Evolutionary conservation across 2,113 vertebrate genomes (phyloP).

Genomic region (Formicarius rufipectus): DNA sequence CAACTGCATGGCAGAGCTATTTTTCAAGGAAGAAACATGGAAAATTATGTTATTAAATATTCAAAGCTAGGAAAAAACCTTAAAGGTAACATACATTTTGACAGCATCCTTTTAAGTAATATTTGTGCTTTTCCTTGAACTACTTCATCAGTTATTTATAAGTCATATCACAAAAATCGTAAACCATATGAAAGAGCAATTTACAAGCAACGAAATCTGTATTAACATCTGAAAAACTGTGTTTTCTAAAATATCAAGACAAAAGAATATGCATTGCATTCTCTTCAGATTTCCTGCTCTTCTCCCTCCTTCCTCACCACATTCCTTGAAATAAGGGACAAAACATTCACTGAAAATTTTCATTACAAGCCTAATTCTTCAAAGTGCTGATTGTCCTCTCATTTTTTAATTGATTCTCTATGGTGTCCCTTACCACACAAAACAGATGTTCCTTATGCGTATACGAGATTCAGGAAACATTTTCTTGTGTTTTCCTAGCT

Average conservation of each 20-base stretch:
- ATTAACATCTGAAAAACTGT: constrained; percentile 40
- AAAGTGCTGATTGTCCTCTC: not conserved
- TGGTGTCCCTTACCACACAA: not conserved
- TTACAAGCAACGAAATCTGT: constrained; percentile 41
- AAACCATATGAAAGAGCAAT: constrained; percentile 25
- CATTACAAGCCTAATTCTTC: not conserved
- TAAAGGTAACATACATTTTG: constrained; percentile 38
- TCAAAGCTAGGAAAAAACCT: not conserved
- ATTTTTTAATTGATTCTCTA: not conserved
- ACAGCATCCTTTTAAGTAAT: constrained; percentile 42
- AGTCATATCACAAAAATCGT: constrained; percentile 40
- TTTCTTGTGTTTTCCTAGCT: not conserved
- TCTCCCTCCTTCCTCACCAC: not conserved
- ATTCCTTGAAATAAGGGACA: not conserved
- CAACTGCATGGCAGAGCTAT: constrained; percentile 1
- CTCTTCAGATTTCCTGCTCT: not conserved
- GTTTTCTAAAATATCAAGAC: constrained; percentile 31
- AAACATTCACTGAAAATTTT: not conserved
- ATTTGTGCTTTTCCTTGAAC: constrained; percentile 32
- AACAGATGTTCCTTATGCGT: not conserved
- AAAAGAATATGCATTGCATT: not conserved
- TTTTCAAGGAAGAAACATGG: constrained; percentile 28
- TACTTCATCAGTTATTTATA: constrained; percentile 62
- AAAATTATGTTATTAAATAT: constrained; percentile 43
- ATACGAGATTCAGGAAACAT: not conserved